These are phyloP conservation scores for Drosophila baimaii DNA, from an alignment of 1,140 invertebrate species.

Conservation along the genomic window DNA sequence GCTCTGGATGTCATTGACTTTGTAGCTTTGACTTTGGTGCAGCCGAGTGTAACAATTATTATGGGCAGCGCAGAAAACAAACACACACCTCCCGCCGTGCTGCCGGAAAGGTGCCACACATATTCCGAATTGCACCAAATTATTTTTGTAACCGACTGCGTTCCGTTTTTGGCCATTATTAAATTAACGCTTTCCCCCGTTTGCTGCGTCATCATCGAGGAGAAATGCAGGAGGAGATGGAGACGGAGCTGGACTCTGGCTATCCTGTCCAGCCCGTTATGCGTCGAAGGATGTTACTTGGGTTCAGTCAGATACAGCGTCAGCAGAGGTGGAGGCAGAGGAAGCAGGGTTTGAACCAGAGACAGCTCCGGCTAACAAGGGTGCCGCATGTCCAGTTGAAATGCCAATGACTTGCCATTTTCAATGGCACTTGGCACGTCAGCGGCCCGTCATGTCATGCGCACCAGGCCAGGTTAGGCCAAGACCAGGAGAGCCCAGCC, in stretches of 20 bases:
- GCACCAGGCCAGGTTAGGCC: constrained; percentile 20
- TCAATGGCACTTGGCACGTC: constrained; percentile 78
- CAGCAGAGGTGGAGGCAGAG: constrained; percentile 5
- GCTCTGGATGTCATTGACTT: constrained; percentile 73
- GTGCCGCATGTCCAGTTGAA: constrained; percentile 82
- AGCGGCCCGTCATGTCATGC: constrained; percentile 62
- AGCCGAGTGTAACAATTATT: constrained; percentile 73
- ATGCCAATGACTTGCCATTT: constrained; percentile 81
- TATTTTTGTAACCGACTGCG: constrained; percentile 41
- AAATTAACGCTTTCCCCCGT: constrained; percentile 70
- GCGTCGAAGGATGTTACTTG: constrained; percentile 76
- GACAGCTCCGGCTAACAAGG: constrained; percentile 73
- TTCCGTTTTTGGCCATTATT: constrained; percentile 69
- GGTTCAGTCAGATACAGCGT: constrained; percentile 11
- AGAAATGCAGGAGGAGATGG: not conserved
- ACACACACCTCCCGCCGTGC: constrained; percentile 42
- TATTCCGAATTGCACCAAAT: constrained; percentile 69
- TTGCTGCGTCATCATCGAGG: constrained; percentile 71
- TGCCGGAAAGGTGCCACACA: constrained; percentile 26
- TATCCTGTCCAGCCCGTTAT: constrained; percentile 66
- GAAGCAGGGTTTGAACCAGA: constrained; percentile 30
- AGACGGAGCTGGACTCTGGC: constrained; percentile 18
- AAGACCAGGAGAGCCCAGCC: constrained; percentile 24
- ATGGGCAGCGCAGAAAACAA: constrained; percentile 47
- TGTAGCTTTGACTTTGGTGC: constrained; percentile 75